Evolutionary conservation across 2,888 invertebrate genomes (phyloP).

Genomic region (Hypercompe scribonia): DNA sequence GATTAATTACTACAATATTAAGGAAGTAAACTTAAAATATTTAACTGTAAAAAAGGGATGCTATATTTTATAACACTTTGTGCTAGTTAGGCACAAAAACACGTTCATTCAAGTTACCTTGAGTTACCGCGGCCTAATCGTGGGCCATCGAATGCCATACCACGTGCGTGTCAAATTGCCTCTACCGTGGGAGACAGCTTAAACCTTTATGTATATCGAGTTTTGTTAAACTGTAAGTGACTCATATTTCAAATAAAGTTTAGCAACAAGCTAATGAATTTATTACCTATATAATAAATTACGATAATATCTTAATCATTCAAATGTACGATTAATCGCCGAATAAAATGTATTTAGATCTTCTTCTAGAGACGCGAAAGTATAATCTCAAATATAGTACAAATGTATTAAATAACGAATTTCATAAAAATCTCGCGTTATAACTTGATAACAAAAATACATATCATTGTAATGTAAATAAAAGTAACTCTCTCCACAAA

Average conservation of each 20-base stretch:
- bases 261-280: background rate
- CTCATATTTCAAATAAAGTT: background rate
- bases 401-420: background rate
- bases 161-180: constrained; percentile 84
- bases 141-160: constrained; percentile 81
- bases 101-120: constrained; percentile 77
- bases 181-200: constrained; percentile 82
- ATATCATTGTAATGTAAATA: background rate
- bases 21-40: background rate
- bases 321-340: too few species aligned
- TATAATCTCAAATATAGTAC: background rate
- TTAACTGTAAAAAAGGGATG: constrained; percentile 1
- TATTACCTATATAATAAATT: background rate
- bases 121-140: constrained; percentile 76
- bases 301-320: background rate
- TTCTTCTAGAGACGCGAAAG: too few species aligned
- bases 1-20: background rate
- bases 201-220: constrained; percentile 55
- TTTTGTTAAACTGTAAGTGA: constrained; percentile 33
- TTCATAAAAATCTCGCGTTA: background rate
- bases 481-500: background rate
- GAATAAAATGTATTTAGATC: too few species aligned
- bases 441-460: background rate
- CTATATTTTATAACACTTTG: constrained; percentile 32
- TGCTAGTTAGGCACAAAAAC: constrained; percentile 80